Percentiles rank a stretch among this genome's conserved stretches.
Evolutionary conservation across 2,797 vertebrate genomes (phyloP).

Genomic region (Urocyon cinereoargenteus): DNA sequence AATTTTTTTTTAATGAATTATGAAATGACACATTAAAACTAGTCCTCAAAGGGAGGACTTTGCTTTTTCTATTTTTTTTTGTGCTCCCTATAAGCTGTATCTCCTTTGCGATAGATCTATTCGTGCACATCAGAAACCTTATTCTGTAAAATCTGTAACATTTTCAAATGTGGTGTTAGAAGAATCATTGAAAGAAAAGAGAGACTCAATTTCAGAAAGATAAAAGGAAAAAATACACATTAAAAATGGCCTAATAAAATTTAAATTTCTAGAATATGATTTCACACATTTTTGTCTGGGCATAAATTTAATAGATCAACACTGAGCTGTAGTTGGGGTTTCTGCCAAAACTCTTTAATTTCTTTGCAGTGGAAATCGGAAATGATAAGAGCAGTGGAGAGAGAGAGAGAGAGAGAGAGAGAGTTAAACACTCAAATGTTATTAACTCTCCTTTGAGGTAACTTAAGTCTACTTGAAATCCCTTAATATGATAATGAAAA

Average conservation of each 20-base stretch:
- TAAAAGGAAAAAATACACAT: slow-evolving; percentile 49
- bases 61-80: neutral
- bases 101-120: slow-evolving; percentile 25
- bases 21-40: slow-evolving; percentile 54
- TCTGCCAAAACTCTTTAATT: slow-evolving; percentile 85
- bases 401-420: neutral
- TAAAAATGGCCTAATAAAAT: slow-evolving; percentile 80
- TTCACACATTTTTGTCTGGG: slow-evolving; percentile 67
- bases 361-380: slow-evolving; percentile 72
- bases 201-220: slow-evolving; percentile 65
- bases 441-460: slow-evolving; percentile 78
- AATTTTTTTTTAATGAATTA: slow-evolving; percentile 48
- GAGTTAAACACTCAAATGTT: slow-evolving; percentile 72
- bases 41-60: slow-evolving; percentile 1
- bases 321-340: slow-evolving; percentile 67
- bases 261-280: slow-evolving; percentile 69
- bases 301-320: slow-evolving; percentile 83
- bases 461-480: slow-evolving; percentile 69
- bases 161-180: slow-evolving; percentile 64
- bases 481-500: slow-evolving; percentile 5
- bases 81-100: neutral
- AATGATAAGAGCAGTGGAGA: slow-evolving; percentile 79
- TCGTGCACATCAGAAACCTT: slow-evolving; percentile 68
- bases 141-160: slow-evolving; percentile 46
- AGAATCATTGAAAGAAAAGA: slow-evolving; percentile 76